Conservation (phyloP, 2,888 invertebrate genomes). For the Arge pagana region DNA sequence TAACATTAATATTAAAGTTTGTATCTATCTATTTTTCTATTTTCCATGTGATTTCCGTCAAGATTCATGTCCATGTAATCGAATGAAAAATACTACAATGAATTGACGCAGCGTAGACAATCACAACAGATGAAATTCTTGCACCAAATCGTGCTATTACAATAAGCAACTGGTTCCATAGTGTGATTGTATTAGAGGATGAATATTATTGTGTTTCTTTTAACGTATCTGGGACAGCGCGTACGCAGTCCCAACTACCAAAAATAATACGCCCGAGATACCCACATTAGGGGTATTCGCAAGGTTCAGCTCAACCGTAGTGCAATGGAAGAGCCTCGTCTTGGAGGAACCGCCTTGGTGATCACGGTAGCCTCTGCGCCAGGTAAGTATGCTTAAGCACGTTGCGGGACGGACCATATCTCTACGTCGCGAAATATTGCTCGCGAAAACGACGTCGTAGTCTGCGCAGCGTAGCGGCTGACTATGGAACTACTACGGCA, state of each 20-base stretch:
- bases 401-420: neutral
- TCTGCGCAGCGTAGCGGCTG: neutral
- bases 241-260: constrained; percentile 54
- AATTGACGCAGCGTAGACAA: too few relatives aligned
- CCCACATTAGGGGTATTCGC: constrained; percentile 61
- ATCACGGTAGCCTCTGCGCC: constrained; percentile 64
- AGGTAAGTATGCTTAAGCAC: constrained; percentile 58
- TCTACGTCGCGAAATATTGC: neutral
- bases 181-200: too few relatives aligned
- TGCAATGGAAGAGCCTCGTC: constrained; percentile 65
- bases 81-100: too few relatives aligned
- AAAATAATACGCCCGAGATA: constrained; percentile 59
- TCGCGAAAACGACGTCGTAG: neutral
- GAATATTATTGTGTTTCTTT: constrained; percentile 3
- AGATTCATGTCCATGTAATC: too few relatives aligned
- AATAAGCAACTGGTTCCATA: too few relatives aligned
- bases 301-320: constrained; percentile 64
- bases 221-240: constrained; percentile 53
- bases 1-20: too few relatives aligned
- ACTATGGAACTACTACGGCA: neutral
- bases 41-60: too few relatives aligned
- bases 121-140: too few relatives aligned
- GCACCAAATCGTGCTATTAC: too few relatives aligned
- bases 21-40: too few relatives aligned
- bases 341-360: constrained; percentile 55